phyloP scores from a whole-genome alignment of 1,140 invertebrate species.

The Onthophagus taurus region DNA sequence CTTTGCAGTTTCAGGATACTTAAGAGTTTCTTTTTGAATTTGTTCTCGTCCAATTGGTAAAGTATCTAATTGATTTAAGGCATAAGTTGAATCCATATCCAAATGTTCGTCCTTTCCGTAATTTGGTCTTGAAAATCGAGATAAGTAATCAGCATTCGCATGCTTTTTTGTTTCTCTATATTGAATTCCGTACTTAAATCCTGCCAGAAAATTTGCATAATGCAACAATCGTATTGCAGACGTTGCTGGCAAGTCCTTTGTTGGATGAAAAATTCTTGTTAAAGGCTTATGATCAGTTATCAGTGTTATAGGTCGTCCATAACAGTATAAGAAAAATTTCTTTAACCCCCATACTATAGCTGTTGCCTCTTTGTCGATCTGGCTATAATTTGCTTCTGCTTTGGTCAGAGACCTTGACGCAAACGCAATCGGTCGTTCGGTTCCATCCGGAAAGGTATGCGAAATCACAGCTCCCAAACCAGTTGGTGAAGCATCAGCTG shows the following conservation, averaged over 20 bases:
- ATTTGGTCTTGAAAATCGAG: conserved; percentile 6
- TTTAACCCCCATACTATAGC: conserved; percentile 32
- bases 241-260: conserved; percentile 24
- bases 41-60: background rate
- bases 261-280: conserved; percentile 26
- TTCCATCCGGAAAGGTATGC: no score
- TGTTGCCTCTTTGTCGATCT: conserved; percentile 21
- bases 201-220: conserved; percentile 10
- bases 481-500: conserved; percentile 2
- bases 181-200: conserved; percentile 9
- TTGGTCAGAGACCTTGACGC: conserved; percentile 16
- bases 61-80: background rate
- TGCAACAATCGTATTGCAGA: conserved; percentile 11
- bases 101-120: no score
- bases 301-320: conserved; percentile 39
- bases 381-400: conserved; percentile 20
- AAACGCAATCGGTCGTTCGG: conserved; percentile 20
- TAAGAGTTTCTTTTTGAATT: background rate
- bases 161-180: conserved; percentile 12
- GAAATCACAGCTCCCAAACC: conserved; percentile 12
- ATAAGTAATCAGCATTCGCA: conserved; percentile 12
- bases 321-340: conserved; percentile 42
- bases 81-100: background rate
- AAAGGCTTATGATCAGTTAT: conserved; percentile 40
- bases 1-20: no score